phyloP scores from a whole-genome alignment of 2,888 invertebrate genomes.

The Patella pellucida region DNA sequence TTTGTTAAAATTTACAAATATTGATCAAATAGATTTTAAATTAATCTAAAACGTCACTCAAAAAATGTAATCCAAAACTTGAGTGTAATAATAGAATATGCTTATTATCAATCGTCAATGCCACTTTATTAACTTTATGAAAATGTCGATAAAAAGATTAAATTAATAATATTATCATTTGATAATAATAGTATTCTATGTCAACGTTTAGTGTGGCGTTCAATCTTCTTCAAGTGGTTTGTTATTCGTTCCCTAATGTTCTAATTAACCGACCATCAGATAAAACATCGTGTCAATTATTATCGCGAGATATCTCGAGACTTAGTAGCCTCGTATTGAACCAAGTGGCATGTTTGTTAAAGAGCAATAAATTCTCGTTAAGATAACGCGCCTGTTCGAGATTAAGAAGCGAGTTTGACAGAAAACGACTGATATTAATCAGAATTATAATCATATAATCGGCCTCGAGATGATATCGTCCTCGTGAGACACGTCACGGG shows the following conservation, averaged over 20 bases:
- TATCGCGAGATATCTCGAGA: slow-evolving; percentile 11
- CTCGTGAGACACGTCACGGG: neutral
- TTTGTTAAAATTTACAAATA: too few relatives aligned
- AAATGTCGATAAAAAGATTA: too few relatives aligned
- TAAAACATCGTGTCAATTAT: slow-evolving; percentile 8
- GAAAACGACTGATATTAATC: slow-evolving; percentile 3
- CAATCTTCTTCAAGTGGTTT: slow-evolving; percentile 1
- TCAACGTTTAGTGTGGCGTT: too few relatives aligned
- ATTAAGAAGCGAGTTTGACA: slow-evolving; percentile 1
- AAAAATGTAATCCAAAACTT: too few relatives aligned
- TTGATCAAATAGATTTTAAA: too few relatives aligned
- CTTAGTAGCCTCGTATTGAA: neutral
- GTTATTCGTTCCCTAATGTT: neutral
- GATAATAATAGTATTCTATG: too few relatives aligned
- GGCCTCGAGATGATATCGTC: neutral
- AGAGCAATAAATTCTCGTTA: slow-evolving; percentile 11
- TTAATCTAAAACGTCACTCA: too few relatives aligned
- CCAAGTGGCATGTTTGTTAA: slow-evolving; percentile 10
- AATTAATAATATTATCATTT: too few relatives aligned
- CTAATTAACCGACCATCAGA: slow-evolving; percentile 8
- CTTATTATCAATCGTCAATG: too few relatives aligned
- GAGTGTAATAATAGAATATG: too few relatives aligned
- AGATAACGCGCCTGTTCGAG: neutral
- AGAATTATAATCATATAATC: slow-evolving; percentile 7
- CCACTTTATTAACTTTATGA: too few relatives aligned